A percentile compares a stretch with the other conserved stretches of the same genome.
These are phyloP conservation scores for Lucifuga dentata DNA, from an alignment of 2,113 vertebrate species.

Conservation along the genomic window DNA sequence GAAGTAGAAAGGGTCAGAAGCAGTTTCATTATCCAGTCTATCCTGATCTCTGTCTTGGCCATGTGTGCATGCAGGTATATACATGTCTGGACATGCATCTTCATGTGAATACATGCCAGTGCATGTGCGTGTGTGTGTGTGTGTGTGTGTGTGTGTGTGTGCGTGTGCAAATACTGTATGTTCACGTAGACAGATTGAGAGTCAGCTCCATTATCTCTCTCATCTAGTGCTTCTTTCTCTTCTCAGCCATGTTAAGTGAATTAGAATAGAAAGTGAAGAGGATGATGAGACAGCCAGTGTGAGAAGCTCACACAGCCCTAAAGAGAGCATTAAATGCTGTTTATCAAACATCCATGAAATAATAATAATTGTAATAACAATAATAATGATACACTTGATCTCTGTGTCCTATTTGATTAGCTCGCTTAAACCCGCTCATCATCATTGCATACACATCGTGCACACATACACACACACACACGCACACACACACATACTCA, in stretches of 20 bases:
- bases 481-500: neutral
- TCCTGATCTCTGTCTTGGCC: slow-evolving; percentile 65
- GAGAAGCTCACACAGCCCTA: slow-evolving; percentile 70
- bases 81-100: neutral
- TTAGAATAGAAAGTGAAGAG: slow-evolving; percentile 69
- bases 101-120: slow-evolving; percentile 38
- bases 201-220: slow-evolving; percentile 74
- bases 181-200: slow-evolving; percentile 52
- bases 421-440: slow-evolving; percentile 3
- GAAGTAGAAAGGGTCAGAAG: slow-evolving; percentile 86
- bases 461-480: neutral
- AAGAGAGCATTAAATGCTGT: slow-evolving; percentile 46
- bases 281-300: slow-evolving; percentile 54
- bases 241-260: slow-evolving; percentile 78
- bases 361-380: slow-evolving; percentile 66
- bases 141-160: slow-evolving; percentile 4
- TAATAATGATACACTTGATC: slow-evolving; percentile 47
- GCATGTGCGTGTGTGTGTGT: slow-evolving; percentile 22
- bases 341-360: slow-evolving; percentile 53
- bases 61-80: neutral
- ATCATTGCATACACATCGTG: slow-evolving; percentile 12
- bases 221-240: slow-evolving; percentile 68
- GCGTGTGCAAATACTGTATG: slow-evolving; percentile 1
- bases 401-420: slow-evolving; percentile 46
- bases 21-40: slow-evolving; percentile 86